These are phyloP conservation scores for Argopecten irradians DNA, from an alignment of 1,140 invertebrate species.

Conservation along the genomic window DNA sequence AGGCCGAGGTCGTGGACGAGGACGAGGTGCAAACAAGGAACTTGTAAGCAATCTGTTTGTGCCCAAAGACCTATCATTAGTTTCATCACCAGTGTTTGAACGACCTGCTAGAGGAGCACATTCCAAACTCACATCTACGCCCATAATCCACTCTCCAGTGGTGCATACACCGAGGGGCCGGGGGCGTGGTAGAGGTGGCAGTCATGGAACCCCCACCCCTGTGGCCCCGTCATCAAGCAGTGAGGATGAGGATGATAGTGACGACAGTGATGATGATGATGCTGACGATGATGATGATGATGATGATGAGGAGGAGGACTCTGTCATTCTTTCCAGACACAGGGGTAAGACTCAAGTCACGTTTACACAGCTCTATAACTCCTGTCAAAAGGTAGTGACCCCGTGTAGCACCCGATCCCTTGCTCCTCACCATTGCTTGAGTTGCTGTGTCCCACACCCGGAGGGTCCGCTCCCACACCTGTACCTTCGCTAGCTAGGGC, in stretches of 20 bases:
- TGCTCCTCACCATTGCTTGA: slow-evolving; percentile 20
- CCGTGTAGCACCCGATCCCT: neutral
- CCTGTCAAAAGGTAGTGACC: neutral
- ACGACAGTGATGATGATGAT: slow-evolving; percentile 31
- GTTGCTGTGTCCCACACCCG: slow-evolving; percentile 10
- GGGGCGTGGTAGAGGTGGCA: slow-evolving; percentile 54
- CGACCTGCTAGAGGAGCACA: slow-evolving; percentile 30
- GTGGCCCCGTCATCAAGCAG: neutral
- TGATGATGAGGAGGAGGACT: slow-evolving; percentile 7
- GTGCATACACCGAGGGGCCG: slow-evolving; percentile 44
- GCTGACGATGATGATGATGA: slow-evolving; percentile 40
- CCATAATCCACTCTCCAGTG: slow-evolving; percentile 29
- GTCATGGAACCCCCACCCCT: neutral
- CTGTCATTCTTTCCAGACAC: slow-evolving; percentile 3
- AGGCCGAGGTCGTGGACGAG: slow-evolving; percentile 42
- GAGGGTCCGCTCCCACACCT: neutral
- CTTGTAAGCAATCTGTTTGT: slow-evolving; percentile 27
- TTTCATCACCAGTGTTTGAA: slow-evolving; percentile 36
- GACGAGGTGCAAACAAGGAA: slow-evolving; percentile 32
- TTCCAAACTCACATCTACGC: slow-evolving; percentile 27
- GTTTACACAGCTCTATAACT: neutral
- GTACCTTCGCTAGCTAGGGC: neutral
- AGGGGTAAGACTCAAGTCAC: slow-evolving; percentile 20
- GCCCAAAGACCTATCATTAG: neutral
- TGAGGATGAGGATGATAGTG: neutral